These are phyloP conservation scores for Octonoba sinensis DNA, from an alignment of 2,888 invertebrate species.

Conservation along the genomic window DNA sequence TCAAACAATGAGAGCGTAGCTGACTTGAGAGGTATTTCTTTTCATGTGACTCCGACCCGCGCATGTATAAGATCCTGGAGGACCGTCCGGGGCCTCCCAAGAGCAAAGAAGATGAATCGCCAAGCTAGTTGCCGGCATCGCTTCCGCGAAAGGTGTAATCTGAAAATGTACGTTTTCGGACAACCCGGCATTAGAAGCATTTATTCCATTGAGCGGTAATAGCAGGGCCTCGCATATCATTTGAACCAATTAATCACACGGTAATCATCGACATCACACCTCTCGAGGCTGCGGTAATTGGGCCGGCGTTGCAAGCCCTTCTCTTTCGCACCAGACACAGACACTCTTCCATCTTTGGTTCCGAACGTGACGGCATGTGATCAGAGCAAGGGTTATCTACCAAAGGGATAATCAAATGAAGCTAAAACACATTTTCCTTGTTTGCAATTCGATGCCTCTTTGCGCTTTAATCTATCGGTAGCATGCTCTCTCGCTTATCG, in stretches of 20 bases:
- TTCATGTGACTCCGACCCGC: too few relatives aligned
- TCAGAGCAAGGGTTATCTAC: conserved; percentile 12
- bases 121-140: conserved; percentile 15
- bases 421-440: conserved; percentile 8
- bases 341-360: not conserved
- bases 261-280: conserved; percentile 47
- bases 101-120: conserved; percentile 10
- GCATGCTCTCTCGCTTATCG: too few relatives aligned
- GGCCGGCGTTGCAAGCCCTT: conserved; percentile 23
- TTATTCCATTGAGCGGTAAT: conserved; percentile 34
- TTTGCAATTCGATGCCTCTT: conserved; percentile 10
- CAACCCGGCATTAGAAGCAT: conserved; percentile 28
- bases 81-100: too few relatives aligned
- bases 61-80: too few relatives aligned
- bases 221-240: conserved; percentile 41
- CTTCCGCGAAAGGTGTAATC: conserved; percentile 22
- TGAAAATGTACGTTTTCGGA: conserved; percentile 31
- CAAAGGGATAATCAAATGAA: conserved; percentile 20
- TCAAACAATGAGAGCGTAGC: too few relatives aligned
- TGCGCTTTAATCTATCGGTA: too few relatives aligned
- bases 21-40: too few relatives aligned
- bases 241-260: conserved; percentile 47
- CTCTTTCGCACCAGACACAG: conserved; percentile 8
- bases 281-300: conserved; percentile 29
- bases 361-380: conserved; percentile 10